Conservation (phyloP, 2,888 invertebrate species). For the Cephus pulcher region DNA sequence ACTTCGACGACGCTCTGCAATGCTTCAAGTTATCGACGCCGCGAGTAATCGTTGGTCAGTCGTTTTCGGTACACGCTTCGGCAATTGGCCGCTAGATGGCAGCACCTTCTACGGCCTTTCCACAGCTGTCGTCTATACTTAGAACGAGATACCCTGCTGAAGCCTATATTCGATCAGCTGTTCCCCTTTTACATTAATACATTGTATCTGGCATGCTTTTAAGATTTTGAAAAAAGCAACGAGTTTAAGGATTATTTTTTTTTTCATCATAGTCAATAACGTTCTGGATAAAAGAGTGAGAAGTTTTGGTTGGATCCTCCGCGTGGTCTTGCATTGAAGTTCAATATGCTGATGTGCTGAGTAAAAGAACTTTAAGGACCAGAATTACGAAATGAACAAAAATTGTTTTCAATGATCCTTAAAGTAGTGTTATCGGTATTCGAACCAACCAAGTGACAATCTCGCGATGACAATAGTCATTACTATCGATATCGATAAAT, state of each 20-base stretch:
- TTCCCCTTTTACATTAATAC: not conserved
- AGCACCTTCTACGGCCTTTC: not conserved
- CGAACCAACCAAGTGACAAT: too few relatives aligned
- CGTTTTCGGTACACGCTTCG: not conserved
- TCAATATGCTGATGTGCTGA: not conserved
- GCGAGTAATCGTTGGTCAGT: not conserved
- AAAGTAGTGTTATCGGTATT: not conserved
- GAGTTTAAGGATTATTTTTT: not conserved
- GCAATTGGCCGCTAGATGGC: not conserved
- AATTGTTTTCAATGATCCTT: fast-evolving
- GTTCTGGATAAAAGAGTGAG: too few relatives aligned
- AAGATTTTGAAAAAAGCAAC: not conserved
- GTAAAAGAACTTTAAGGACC: not conserved
- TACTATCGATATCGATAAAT: not conserved
- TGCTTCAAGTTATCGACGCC: not conserved
- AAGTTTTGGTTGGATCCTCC: too few relatives aligned
- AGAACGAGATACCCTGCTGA: not conserved
- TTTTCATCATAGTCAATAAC: not conserved
- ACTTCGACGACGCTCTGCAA: not conserved
- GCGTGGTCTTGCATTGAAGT: not conserved
- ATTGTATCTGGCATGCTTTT: not conserved
- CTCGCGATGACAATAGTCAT: too few relatives aligned
- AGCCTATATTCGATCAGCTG: not conserved
- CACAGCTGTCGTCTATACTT: not conserved
- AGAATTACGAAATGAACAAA: not conserved